A percentile compares a stretch with the other conserved stretches of the same genome.
phyloP scores from a whole-genome alignment of 1,140 invertebrate genomes.

The Cepaea nemoralis region DNA sequence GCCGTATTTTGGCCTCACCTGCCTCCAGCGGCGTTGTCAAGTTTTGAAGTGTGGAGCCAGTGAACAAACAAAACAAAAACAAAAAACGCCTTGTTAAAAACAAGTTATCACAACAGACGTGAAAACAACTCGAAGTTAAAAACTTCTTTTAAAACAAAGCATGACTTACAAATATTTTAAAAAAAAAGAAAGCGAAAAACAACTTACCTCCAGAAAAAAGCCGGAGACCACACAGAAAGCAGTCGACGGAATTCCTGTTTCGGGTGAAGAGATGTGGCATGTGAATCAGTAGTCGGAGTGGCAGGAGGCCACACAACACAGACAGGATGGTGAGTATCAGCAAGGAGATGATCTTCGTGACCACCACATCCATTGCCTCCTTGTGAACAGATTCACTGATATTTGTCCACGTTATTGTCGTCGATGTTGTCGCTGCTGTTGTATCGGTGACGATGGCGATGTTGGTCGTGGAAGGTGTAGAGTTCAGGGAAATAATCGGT shows the following conservation, averaged over 20 bases:
- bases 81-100: too few relatives aligned
- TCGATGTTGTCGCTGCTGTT: not conserved
- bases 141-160: not conserved
- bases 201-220: constrained; percentile 75
- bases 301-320: constrained; percentile 60
- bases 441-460: not conserved
- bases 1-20: too few relatives aligned
- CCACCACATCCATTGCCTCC: constrained; percentile 66
- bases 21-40: too few relatives aligned
- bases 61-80: too few relatives aligned
- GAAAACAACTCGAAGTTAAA: too few relatives aligned
- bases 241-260: constrained; percentile 55
- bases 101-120: too few relatives aligned
- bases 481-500: constrained; percentile 9
- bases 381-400: not conserved
- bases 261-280: constrained; percentile 53
- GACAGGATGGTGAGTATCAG: constrained; percentile 60
- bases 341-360: constrained; percentile 65
- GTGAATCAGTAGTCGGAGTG: constrained; percentile 58
- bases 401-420: not conserved
- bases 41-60: too few relatives aligned
- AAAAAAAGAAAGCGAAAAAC: too few relatives aligned
- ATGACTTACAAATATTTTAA: not conserved
- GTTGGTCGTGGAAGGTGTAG: not conserved
- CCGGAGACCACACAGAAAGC: constrained; percentile 60